Percentiles rank a stretch among this genome's conserved stretches.
These are phyloP conservation scores for Caenorhabditis drosophilae DNA, from an alignment of 2,888 invertebrate species.

Conservation along the genomic window DNA sequence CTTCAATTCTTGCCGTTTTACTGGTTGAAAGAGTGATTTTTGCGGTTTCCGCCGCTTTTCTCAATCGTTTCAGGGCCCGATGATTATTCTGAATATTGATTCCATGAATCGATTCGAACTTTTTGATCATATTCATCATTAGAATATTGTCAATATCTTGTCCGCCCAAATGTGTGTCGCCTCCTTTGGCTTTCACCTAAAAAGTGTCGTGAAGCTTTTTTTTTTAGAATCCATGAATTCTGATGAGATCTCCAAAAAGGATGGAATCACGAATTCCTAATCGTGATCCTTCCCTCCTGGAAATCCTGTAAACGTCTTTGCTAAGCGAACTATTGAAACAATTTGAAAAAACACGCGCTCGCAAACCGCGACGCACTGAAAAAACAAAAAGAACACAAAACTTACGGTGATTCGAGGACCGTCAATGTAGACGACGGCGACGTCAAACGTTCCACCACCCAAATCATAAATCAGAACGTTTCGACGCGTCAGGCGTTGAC, in stretches of 20 bases:
- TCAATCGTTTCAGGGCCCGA: conserved; percentile 84
- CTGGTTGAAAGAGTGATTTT: conserved; percentile 75
- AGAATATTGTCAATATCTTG: conserved; percentile 39
- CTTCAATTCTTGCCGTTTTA: conserved; percentile 18
- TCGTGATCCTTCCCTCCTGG: no score
- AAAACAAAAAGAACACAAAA: no score
- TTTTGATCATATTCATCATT: conserved; percentile 24
- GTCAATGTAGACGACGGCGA: conserved; percentile 39
- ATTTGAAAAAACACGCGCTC: no score
- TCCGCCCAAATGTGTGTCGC: conserved; percentile 42
- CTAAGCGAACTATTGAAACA: no score
- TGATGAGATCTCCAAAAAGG: no score
- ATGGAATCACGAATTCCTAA: no score
- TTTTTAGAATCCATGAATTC: neutral
- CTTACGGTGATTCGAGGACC: conserved; percentile 30
- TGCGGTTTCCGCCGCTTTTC: conserved; percentile 83
- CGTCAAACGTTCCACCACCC: conserved; percentile 39
- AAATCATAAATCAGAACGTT: conserved; percentile 37
- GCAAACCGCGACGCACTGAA: no score
- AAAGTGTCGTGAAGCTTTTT: neutral
- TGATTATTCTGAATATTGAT: conserved; percentile 84
- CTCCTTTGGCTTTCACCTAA: conserved; percentile 28
- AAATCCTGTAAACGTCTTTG: no score
- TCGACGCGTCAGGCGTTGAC: conserved; percentile 23
- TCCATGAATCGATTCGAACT: conserved; percentile 71